These are phyloP conservation scores for Hormaphis cornu DNA, from an alignment of 1,140 invertebrate species.

Conservation along the genomic window DNA sequence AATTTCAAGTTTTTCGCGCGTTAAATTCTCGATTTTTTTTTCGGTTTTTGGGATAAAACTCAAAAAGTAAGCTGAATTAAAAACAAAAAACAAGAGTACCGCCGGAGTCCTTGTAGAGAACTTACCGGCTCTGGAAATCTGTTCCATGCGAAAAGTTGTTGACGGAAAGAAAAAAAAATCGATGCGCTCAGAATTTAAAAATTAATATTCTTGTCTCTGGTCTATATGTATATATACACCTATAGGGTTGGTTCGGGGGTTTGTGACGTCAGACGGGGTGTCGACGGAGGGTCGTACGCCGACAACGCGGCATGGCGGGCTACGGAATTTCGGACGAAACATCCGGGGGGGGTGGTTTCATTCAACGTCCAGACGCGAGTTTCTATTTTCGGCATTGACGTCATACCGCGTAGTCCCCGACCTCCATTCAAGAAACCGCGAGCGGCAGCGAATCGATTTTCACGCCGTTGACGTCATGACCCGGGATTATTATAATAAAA, in stretches of 20 bases:
- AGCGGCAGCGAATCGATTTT: conserved; percentile 1
- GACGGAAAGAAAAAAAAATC: no score
- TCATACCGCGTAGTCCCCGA: conserved; percentile 2
- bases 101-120: no score
- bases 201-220: no score
- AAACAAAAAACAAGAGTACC: no score
- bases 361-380: not conserved
- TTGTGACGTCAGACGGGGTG: not conserved
- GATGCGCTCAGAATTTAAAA: no score
- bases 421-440: conserved; percentile 25
- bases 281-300: not conserved
- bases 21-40: no score
- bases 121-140: no score
- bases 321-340: not conserved
- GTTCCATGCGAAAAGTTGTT: no score
- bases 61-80: no score
- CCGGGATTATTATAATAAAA: not conserved
- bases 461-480: not conserved
- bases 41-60: no score
- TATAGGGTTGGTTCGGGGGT: not conserved
- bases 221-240: no score
- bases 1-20: no score
- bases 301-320: not conserved
- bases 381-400: conserved; percentile 23
- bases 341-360: not conserved